phyloP scores from a whole-genome alignment of 2,113 vertebrate species.

The Coryphaenoides rupestris region DNA sequence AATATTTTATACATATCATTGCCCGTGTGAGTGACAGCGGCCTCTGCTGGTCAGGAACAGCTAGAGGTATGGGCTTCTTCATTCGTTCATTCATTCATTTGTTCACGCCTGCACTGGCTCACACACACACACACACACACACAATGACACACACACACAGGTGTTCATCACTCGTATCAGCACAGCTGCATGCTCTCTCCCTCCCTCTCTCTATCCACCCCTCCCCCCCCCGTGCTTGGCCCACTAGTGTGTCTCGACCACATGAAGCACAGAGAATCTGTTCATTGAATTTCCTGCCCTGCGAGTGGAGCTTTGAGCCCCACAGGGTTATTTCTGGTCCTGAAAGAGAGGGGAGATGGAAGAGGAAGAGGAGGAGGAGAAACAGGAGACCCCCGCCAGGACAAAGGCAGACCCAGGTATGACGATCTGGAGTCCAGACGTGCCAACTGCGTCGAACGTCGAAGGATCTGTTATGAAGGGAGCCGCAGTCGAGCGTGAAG shows the following conservation, averaged over 20 bases:
- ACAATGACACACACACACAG: constrained; percentile 5
- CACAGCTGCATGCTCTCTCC: constrained; percentile 2
- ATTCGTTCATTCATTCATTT: not conserved
- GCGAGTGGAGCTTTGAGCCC: not conserved
- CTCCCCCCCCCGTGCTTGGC: too few relatives aligned
- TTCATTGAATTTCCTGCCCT: constrained; percentile 7
- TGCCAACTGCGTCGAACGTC: not conserved
- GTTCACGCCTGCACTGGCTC: not conserved
- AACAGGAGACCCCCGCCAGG: not conserved
- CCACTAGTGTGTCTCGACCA: constrained; percentile 6
- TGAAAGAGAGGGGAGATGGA: not conserved
- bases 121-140: constrained; percentile 8
- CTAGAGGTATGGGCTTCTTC: not conserved
- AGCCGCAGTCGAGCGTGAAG: not conserved
- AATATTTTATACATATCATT: too few relatives aligned
- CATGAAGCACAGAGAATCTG: constrained; percentile 8
- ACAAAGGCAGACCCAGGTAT: constrained; percentile 8
- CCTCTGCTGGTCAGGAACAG: constrained; percentile 9
- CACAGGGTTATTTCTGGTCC: constrained; percentile 11
- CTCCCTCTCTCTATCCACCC: not conserved
- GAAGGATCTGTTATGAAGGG: not conserved
- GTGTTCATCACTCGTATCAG: constrained; percentile 21
- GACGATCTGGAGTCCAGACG: too few relatives aligned
- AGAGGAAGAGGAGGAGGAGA: too few relatives aligned
- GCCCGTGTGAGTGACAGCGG: not conserved